Percentiles rank a stretch among this genome's conserved stretches.
Conservation (phyloP, 2,113 vertebrate species). For the Phodopus roborovskii region DNA sequence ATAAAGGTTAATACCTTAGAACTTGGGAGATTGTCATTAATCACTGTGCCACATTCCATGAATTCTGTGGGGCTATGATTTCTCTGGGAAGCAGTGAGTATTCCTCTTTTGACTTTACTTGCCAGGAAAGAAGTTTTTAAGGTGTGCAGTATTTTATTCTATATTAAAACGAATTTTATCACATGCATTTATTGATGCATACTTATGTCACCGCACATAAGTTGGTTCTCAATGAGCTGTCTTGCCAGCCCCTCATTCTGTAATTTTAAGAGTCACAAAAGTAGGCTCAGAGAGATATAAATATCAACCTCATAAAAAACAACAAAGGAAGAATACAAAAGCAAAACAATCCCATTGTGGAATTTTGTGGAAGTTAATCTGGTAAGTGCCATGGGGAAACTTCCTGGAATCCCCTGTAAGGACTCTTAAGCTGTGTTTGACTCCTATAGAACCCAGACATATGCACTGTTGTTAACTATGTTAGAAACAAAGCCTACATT, state of each 20-base stretch:
- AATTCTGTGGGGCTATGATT: neutral
- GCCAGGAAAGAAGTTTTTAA: neutral
- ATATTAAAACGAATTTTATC: neutral
- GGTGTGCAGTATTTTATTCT: neutral
- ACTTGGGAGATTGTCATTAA: neutral
- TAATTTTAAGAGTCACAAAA: neutral
- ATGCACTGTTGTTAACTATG: neutral
- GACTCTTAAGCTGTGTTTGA: neutral
- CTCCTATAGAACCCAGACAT: neutral
- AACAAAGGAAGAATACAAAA: neutral
- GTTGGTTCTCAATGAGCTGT: neutral
- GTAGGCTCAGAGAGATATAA: neutral
- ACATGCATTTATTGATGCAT: neutral
- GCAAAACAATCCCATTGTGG: neutral
- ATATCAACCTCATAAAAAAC: neutral
- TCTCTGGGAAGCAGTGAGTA: neutral
- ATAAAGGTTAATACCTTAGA: conserved; percentile 6
- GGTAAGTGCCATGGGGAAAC: neutral
- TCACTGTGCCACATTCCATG: neutral
- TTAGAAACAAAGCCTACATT: neutral
- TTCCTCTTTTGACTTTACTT: neutral
- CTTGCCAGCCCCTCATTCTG: neutral
- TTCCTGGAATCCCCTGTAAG: neutral
- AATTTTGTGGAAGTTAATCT: neutral
- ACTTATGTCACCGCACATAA: neutral